Conservation (phyloP, 2,888 invertebrate species). For the Drosophila trichaetosa region DNA sequence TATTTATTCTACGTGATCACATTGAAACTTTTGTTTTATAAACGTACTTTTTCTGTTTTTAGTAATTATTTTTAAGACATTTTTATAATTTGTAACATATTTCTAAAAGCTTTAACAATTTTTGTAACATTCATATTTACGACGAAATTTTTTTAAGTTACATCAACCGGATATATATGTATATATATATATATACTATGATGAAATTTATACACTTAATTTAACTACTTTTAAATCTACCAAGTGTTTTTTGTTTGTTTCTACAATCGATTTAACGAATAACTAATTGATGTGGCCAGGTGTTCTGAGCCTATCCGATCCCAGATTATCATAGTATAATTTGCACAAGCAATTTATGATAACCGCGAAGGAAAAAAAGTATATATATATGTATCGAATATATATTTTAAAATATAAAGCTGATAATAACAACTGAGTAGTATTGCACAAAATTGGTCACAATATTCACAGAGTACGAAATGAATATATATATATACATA, state of each 20-base stretch:
- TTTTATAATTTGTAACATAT: slow-evolving; percentile 60
- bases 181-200: slow-evolving; percentile 14
- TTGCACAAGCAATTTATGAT: neutral
- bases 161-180: slow-evolving; percentile 37
- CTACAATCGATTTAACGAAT: slow-evolving; percentile 29
- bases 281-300: slow-evolving; percentile 11
- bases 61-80: slow-evolving; percentile 54
- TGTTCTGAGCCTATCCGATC: neutral
- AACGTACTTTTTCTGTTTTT: slow-evolving; percentile 53
- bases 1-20: slow-evolving; percentile 75
- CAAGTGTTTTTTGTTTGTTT: slow-evolving; percentile 8
- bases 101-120: slow-evolving; percentile 69
- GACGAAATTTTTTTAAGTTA: slow-evolving; percentile 43
- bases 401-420: slow-evolving; percentile 31
- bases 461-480: slow-evolving; percentile 43
- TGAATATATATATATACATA: neutral
- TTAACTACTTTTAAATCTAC: slow-evolving; percentile 23
- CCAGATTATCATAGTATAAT: neutral
- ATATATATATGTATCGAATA: neutral
- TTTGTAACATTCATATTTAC: slow-evolving; percentile 49
- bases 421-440: slow-evolving; percentile 28
- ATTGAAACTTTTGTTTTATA: slow-evolving; percentile 80
- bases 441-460: slow-evolving; percentile 33
- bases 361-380: neutral
- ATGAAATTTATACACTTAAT: slow-evolving; percentile 33